phyloP scores from a whole-genome alignment of 2,113 vertebrate genomes.

The Sinosuthora webbiana region DNA sequence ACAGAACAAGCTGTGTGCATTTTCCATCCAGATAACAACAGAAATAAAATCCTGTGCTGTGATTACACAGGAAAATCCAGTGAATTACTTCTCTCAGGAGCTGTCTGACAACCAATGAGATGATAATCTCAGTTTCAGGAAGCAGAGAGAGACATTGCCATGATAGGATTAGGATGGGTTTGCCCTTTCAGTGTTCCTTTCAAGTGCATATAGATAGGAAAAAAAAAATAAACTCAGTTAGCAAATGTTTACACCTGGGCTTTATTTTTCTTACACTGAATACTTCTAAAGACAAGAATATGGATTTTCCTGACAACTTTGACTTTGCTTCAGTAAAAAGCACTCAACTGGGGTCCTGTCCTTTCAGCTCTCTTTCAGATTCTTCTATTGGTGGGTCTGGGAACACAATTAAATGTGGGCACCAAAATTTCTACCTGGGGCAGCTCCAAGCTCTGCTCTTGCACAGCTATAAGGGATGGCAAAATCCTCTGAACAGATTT shows the following conservation, averaged over 20 bases:
- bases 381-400: not conserved
- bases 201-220: not conserved
- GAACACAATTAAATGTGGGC: not conserved
- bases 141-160: not conserved
- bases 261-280: not conserved
- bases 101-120: slow-evolving; percentile 15
- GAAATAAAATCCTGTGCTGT: not conserved
- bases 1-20: not conserved
- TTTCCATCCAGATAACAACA: not conserved
- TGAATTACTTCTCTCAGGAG: not conserved
- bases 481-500: not conserved
- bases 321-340: not conserved
- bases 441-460: not conserved
- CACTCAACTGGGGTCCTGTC: not conserved
- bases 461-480: not conserved
- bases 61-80: not conserved
- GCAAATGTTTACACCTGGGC: not conserved
- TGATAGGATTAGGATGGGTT: slow-evolving; percentile 14
- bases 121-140: slow-evolving; percentile 22
- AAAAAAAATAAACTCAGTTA: slow-evolving; percentile 9
- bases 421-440: not conserved
- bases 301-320: not conserved
- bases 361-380: not conserved
- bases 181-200: not conserved
- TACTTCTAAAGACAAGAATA: not conserved